Percentiles rank a stretch among this genome's conserved stretches.
These are phyloP conservation scores for Scylla paramamosain DNA, from an alignment of 1,140 invertebrate species.

Conservation along the genomic window DNA sequence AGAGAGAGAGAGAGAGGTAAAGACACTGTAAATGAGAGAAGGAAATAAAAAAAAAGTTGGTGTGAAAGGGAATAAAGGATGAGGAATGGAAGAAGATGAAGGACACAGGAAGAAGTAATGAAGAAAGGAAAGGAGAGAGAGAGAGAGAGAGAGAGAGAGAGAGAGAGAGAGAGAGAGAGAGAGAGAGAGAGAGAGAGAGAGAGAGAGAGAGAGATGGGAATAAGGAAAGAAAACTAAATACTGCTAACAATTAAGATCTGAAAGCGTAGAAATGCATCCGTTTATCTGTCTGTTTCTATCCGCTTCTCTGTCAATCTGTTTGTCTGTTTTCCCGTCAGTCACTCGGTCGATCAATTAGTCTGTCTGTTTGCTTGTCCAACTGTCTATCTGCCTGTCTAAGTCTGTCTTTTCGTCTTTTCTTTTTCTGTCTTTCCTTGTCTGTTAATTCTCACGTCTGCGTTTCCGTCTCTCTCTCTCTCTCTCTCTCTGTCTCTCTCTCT, in stretches of 20 bases:
- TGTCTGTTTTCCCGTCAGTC: neutral
- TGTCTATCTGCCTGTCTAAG: neutral
- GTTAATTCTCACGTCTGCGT: too few relatives aligned
- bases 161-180: neutral
- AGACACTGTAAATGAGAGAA: too few relatives aligned
- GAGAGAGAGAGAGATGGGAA: neutral
- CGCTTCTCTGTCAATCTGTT: neutral
- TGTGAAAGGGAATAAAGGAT: too few relatives aligned
- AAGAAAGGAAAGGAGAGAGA: neutral
- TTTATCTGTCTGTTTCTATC: too few relatives aligned
- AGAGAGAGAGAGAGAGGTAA: too few relatives aligned
- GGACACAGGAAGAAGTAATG: neutral
- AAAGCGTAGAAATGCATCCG: too few relatives aligned
- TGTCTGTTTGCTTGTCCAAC: neutral
- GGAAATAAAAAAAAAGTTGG: too few relatives aligned
- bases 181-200: neutral
- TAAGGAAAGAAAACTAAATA: neutral
- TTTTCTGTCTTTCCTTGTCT: neutral
- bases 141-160: neutral
- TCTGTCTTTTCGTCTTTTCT: neutral
- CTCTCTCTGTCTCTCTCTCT: neutral
- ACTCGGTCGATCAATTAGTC: neutral
- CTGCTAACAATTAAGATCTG: too few relatives aligned
- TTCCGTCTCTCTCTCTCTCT: neutral
- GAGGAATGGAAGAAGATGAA: too few relatives aligned